Conservation (phyloP, 2,888 invertebrate genomes). For the Hyppa rectilinea region DNA sequence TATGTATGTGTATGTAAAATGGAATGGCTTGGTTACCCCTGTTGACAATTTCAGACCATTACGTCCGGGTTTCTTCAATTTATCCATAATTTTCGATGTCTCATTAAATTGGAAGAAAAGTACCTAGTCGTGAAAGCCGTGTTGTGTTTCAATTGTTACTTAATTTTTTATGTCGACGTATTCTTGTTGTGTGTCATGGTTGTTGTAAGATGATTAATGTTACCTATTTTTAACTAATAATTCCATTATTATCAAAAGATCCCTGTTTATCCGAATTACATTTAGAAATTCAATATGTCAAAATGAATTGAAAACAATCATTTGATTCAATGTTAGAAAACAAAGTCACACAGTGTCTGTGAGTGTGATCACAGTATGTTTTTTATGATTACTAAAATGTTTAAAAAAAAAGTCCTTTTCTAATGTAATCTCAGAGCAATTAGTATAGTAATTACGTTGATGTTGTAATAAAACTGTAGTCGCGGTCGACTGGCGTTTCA, state of each 20-base stretch:
- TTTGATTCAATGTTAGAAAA: too few species aligned
- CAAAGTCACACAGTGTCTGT: too few species aligned
- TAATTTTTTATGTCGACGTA: not conserved
- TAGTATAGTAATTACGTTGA: constrained; percentile 10
- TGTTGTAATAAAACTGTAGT: constrained; percentile 14
- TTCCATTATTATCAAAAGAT: too few species aligned
- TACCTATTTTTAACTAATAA: too few species aligned
- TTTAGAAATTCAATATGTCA: too few species aligned
- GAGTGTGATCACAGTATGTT: too few species aligned
- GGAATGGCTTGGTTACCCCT: not conserved
- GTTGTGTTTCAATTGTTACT: not conserved
- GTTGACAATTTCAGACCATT: constrained; percentile 28
- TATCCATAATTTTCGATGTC: not conserved
- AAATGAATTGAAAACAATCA: too few species aligned
- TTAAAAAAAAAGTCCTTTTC: not conserved
- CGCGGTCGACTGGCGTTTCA: constrained; percentile 4
- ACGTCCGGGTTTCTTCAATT: constrained; percentile 14
- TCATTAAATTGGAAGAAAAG: not conserved
- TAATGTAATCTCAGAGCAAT: not conserved
- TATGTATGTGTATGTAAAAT: too few species aligned
- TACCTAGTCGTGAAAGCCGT: not conserved
- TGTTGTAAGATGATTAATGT: too few species aligned
- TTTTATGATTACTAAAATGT: not conserved
- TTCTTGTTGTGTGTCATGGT: too few species aligned
- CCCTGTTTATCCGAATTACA: too few species aligned